Evolutionary conservation across 2,113 vertebrate species (phyloP).

Genomic region (Alces alces): DNA sequence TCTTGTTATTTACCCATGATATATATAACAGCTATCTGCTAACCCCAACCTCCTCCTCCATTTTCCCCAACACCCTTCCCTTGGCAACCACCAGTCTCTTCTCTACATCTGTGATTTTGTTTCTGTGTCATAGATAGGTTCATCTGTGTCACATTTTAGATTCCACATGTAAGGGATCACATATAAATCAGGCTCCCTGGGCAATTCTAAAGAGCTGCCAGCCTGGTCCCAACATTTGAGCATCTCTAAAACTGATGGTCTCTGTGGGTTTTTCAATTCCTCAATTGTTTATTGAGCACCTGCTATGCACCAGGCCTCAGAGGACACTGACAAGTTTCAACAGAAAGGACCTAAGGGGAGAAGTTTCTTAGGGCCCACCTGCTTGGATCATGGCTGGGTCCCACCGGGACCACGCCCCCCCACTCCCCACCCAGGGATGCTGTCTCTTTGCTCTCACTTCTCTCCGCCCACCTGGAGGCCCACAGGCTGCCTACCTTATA

Average conservation of each 20-base stretch:
- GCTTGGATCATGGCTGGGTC: neutral
- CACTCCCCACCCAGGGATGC: accelerated
- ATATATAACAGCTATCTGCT: neutral
- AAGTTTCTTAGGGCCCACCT: neutral
- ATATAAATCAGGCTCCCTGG: neutral
- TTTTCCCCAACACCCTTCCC: neutral
- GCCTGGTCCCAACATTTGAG: neutral
- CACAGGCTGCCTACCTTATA: slow-evolving; percentile 87
- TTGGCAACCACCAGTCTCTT: neutral
- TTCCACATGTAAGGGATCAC: neutral
- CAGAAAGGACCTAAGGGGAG: neutral
- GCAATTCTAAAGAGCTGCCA: neutral
- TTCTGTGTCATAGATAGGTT: neutral
- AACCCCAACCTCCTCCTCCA: neutral
- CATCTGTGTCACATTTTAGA: neutral
- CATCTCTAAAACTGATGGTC: neutral
- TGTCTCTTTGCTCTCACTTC: neutral
- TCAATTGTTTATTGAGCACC: neutral
- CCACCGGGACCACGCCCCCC: neutral
- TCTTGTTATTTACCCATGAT: neutral
- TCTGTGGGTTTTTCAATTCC: neutral
- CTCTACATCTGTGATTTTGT: neutral
- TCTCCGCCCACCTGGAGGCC: neutral
- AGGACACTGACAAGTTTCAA: neutral
- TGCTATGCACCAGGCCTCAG: neutral